phyloP scores from a whole-genome alignment of 1,140 invertebrate species.

The Aphelinus certus region DNA sequence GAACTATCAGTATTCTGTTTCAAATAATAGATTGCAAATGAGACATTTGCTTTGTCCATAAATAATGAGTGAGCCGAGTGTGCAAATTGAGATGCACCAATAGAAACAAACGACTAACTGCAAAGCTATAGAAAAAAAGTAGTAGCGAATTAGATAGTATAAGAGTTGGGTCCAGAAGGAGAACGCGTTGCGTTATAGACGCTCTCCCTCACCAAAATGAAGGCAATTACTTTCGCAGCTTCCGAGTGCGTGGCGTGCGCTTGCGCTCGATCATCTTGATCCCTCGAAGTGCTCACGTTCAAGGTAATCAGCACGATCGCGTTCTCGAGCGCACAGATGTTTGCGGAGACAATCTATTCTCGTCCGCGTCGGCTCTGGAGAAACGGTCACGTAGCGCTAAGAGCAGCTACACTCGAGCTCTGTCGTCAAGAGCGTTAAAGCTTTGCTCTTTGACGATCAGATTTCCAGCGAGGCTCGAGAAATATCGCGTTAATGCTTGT shows the following conservation, averaged over 20 bases:
- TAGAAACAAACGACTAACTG: too few relatives aligned
- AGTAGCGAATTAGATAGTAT: too few relatives aligned
- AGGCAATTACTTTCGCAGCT: constrained; percentile 23
- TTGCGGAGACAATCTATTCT: constrained; percentile 24
- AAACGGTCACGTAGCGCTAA: constrained; percentile 17
- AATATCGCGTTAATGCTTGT: background rate
- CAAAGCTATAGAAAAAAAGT: too few relatives aligned
- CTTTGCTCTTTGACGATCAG: constrained; percentile 6
- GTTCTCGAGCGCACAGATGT: constrained; percentile 8
- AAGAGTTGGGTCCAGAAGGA: too few relatives aligned
- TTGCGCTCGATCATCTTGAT: constrained; percentile 1
- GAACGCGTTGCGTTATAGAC: too few relatives aligned
- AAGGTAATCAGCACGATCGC: constrained; percentile 28
- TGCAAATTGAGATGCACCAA: too few relatives aligned
- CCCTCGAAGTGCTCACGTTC: constrained; percentile 22
- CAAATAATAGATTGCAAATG: too few relatives aligned
- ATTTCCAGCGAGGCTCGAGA: constrained; percentile 10
- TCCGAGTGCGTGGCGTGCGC: background rate
- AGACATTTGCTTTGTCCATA: too few relatives aligned
- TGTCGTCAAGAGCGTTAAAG: background rate
- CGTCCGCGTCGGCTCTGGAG: background rate
- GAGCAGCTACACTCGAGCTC: background rate
- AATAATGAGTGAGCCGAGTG: too few relatives aligned
- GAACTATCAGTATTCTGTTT: too few relatives aligned
- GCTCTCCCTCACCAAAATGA: constrained; percentile 16